Base-by-base conservation (phyloP, 1,140 invertebrate genomes). In the fruit fly (Drosophila melanogaster) region DNA sequence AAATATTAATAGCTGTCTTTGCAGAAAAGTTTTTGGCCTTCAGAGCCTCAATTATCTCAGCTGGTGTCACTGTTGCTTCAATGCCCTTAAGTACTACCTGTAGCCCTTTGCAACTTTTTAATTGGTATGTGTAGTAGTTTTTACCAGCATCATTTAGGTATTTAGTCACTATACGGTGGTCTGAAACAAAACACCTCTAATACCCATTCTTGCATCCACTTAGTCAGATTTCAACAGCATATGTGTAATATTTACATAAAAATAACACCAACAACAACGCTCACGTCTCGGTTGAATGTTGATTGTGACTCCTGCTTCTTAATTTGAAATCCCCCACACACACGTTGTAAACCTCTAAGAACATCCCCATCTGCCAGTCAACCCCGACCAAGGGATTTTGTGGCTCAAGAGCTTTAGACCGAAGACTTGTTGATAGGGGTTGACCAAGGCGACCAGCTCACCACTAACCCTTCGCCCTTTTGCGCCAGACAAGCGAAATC, bases 351-450 rank as follows among this genome's bases (percentile, higher is more conserved):
- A 30, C 8, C 30, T 8, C 30, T 8, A 30, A 10, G 8, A 30
- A 30, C 30, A 30, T 3, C 2, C 38, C 22, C 10, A 14, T 10
- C 17, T 57, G 58, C 43, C 56, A 57, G 19, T 66, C 55, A 44
- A 64, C 61, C 62, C 57, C 59, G 69, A 49, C 61, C 75, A 67
- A 65, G 50, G 64, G 79, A 81, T 66, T 85, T 87, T 77, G 76
- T 57, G 76, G 84, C 71, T 89, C 70, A 83, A 83, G 59, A 43
- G 62, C 76, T 79, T 51, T 77, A 79, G 57, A 58, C 58, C 33
- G 37, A 33, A 74, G 75, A 87, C 79, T 86, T 86, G 83, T 86
- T 85, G 81, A 85, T 77, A 77, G 73, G 72, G 83, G 78, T 75
- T 81, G 83, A 87, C 83, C 81, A 76, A 81, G 40, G 47, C 53